Evolutionary conservation across 35 echinoderm and acorn worm genomes (phyloP).

Genomic region (Heliocidaris erythrogramma): DNA sequence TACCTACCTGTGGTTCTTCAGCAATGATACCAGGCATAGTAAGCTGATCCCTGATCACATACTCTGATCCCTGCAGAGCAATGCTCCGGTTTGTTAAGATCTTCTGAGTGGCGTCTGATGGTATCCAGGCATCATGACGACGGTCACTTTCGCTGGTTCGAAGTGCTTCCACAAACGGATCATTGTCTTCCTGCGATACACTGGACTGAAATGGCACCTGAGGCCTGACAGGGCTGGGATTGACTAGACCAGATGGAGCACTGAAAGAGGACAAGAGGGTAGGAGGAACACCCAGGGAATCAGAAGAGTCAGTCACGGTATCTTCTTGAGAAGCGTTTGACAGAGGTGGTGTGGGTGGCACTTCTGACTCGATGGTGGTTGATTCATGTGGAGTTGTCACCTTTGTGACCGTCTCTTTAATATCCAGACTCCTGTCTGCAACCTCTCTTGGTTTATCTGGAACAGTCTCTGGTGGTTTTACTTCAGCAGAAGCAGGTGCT

Average conservation of each 20-base stretch:
- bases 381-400: neutral
- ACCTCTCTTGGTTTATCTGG: neutral
- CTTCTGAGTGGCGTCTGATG: conserved; percentile 68
- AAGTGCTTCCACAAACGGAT: conserved; percentile 72
- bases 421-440: neutral
- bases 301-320: neutral
- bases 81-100: conserved; percentile 55
- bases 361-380: neutral
- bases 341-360: neutral
- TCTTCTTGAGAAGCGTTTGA: neutral
- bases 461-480: neutral
- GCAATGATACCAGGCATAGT: conserved; percentile 94
- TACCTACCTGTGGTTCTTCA: conserved; percentile 85
- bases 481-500: neutral
- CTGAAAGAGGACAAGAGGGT: conserved; percentile 15
- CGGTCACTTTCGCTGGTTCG: conserved; percentile 83
- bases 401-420: neutral
- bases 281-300: neutral
- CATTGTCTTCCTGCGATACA: conserved; percentile 37
- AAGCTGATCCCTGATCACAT: conserved; percentile 75
- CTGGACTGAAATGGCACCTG: neutral
- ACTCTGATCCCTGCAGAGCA: conserved; percentile 74
- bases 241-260: neutral
- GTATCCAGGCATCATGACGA: conserved; percentile 86
- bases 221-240: neutral